phyloP scores from a whole-genome alignment of 1,140 invertebrate genomes.

The Trachymyrmex cornetzi region DNA sequence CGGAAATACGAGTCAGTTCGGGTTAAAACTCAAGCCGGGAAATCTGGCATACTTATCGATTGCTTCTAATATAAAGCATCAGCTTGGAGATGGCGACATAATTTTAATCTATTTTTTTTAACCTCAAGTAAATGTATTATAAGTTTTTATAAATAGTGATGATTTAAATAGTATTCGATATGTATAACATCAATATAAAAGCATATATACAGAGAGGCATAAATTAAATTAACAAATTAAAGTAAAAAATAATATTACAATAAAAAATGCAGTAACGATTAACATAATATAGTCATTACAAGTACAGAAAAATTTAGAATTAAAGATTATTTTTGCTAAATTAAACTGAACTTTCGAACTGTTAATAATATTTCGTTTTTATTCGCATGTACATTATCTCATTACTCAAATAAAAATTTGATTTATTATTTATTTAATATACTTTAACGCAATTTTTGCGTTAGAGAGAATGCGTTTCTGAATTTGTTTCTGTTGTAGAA shows the following conservation, averaged over 20 bases:
- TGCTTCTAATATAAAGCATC: background rate
- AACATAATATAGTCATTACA: background rate
- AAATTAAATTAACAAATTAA: conserved; percentile 6
- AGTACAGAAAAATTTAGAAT: background rate
- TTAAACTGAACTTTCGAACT: background rate
- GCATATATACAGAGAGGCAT: background rate
- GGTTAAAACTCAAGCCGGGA: background rate
- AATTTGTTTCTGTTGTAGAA: background rate
- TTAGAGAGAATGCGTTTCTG: no score
- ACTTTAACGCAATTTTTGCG: background rate
- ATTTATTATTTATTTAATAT: background rate
- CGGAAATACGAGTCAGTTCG: background rate
- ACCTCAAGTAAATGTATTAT: background rate
- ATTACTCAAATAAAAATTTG: background rate
- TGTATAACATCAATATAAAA: background rate
- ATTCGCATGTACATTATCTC: background rate
- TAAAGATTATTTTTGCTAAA: background rate
- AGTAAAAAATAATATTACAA: background rate
- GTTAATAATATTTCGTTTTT: background rate
- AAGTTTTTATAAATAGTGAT: background rate
- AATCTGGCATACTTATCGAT: background rate
- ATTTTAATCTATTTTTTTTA: conserved; percentile 9
- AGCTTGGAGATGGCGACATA: background rate
- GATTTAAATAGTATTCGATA: background rate
- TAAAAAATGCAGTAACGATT: background rate